A percentile compares a stretch with the other conserved stretches of the same genome.
phyloP scores from a whole-genome alignment of 2,113 vertebrate species.

The Hippocampus comes region DNA sequence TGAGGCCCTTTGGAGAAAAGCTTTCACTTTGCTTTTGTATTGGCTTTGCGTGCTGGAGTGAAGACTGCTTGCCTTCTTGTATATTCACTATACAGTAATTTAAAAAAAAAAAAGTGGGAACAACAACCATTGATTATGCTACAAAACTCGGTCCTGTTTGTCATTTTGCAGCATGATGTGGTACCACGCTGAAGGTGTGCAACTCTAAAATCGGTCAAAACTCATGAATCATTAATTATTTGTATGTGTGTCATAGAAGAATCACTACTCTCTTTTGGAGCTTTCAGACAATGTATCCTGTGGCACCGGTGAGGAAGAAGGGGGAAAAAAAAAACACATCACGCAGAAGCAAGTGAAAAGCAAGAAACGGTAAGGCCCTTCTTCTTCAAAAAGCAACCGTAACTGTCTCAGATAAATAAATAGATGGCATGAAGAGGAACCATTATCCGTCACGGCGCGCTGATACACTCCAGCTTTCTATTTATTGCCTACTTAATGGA shows the following conservation, averaged over 20 bases:
- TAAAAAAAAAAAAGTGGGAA: no score
- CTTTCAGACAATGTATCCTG: background rate
- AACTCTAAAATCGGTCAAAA: no score
- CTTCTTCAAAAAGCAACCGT: conserved; percentile 20
- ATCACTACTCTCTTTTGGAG: background rate
- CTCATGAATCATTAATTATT: background rate
- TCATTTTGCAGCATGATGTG: no score
- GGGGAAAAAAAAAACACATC: background rate
- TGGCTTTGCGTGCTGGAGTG: background rate
- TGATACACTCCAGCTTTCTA: conserved; percentile 64
- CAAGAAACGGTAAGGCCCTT: background rate
- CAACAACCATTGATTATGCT: no score
- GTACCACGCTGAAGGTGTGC: no score
- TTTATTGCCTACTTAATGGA: conserved; percentile 74
- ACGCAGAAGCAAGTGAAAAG: background rate
- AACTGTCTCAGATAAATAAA: conserved; percentile 55
- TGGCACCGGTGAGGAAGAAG: background rate
- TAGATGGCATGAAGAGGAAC: conserved; percentile 50
- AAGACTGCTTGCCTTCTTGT: background rate
- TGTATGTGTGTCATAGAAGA: background rate
- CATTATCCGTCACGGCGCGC: conserved; percentile 63
- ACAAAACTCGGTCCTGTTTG: no score
- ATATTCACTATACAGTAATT: background rate
- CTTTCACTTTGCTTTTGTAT: background rate
- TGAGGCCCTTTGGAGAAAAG: background rate